A percentile compares a stretch with the other conserved stretches of the same genome.
Evolutionary conservation across 2,888 invertebrate species (phyloP).

Genomic region (Plusia festucae): DNA sequence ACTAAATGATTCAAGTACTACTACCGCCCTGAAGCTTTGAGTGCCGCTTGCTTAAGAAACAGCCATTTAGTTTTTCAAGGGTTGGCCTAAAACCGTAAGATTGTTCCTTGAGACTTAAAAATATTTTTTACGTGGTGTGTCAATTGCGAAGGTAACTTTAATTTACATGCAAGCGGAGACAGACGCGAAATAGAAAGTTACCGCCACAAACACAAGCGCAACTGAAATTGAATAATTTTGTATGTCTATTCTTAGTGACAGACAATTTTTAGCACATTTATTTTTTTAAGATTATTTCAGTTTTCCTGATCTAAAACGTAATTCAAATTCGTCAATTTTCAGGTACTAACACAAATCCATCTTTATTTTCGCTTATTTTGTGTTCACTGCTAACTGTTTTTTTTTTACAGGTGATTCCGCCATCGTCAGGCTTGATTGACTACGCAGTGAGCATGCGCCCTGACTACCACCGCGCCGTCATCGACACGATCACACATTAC

Average conservation of each 20-base stretch:
- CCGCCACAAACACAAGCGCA: too few relatives aligned
- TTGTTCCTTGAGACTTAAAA: conserved; percentile 33
- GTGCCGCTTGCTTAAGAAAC: conserved; percentile 23
- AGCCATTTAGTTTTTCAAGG: conserved; percentile 38
- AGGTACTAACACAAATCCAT: too few relatives aligned
- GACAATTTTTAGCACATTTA: conserved; percentile 14
- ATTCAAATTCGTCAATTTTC: too few relatives aligned
- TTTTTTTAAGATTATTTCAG: not conserved
- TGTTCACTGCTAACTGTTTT: not conserved
- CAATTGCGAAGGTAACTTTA: conserved; percentile 14
- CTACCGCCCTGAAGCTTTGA: conserved; percentile 40
- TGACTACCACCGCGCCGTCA: conserved; percentile 98
- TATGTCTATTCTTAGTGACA: too few relatives aligned
- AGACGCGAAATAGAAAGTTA: too few relatives aligned
- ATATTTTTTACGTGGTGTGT: conserved; percentile 32
- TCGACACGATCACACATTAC: conserved; percentile 97
- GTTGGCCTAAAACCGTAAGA: conserved; percentile 31
- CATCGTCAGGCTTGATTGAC: conserved; percentile 96
- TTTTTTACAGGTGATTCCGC: conserved; percentile 92
- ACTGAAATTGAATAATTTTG: too few relatives aligned
- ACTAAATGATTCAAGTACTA: conserved; percentile 46
- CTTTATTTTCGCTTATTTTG: too few relatives aligned
- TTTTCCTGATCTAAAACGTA: not conserved
- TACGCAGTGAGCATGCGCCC: conserved; percentile 98
- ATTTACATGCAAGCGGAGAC: too few relatives aligned